Base-by-base conservation (phyloP, 2,797 vertebrate genomes). In the Trachurus trachurus region DNA sequence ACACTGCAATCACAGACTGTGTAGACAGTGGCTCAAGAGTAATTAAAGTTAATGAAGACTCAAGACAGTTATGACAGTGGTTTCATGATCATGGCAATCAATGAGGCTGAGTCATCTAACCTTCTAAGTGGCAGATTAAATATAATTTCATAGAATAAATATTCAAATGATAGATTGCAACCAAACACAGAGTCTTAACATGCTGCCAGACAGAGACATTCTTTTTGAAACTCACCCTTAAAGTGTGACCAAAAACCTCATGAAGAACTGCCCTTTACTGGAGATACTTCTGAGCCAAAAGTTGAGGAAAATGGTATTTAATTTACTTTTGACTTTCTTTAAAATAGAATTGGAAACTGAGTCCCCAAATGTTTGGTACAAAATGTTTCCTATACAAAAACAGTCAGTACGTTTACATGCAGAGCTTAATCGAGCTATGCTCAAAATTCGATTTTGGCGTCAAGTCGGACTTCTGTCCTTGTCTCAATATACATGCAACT, bases 211-310 rank as follows among this genome's bases (percentile, higher is more conserved):
- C 19, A 44, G 42, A 21, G 10, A 45, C 44, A 66, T 26, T 37
- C 2, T 13, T 34, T 34, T 59, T 73, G 42, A 70, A 73, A 29
- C 2, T 8, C 47, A 13, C 29, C 17, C 31, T 66, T 5, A 0
- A 17, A 69, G 9, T 22, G 11, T 31, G 13, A 52, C 29, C 21
- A 71, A 39, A 49, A 73, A 74, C 4, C 29, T 60, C 19, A 56
- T 64, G 31, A 57, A 70, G 31, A 57, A 70, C 54, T 45, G 8
- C 2, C 31, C 45, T 66, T 86, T 71, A 68, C 9, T 44, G 34
- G 42, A 44, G 13, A 16, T 47, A 16, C 17, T 45, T 16, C 44
- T 47, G 45, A 19, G 45, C 44, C 6, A 16, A 47, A 47, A 47
- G 45, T 17, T 49, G 71, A n/a, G 17, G 37, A 60, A 52, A 71